Evolutionary conservation across 2,113 vertebrate species (phyloP).

Genomic region (Phylloscopus whistleri): DNA sequence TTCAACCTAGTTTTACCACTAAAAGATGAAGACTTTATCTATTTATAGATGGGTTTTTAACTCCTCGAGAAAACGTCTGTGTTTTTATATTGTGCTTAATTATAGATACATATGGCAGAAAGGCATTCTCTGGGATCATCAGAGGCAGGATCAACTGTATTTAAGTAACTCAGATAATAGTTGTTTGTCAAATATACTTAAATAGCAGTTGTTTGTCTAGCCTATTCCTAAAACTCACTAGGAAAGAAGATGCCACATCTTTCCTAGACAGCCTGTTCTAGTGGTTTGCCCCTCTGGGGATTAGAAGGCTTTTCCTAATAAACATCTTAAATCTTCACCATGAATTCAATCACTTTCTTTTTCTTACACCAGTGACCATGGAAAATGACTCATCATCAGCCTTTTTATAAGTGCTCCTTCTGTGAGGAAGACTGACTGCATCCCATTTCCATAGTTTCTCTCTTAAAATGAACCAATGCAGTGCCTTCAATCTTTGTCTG

Average conservation of each 20-base stretch:
- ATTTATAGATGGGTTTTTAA: constrained; percentile 26
- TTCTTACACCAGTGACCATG: not conserved
- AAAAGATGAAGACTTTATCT: constrained; percentile 23
- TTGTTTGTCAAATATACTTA: not conserved
- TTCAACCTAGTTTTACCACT: constrained; percentile 34
- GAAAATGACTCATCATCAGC: not conserved
- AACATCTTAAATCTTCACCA: not conserved
- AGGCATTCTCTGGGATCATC: not conserved
- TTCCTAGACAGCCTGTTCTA: not conserved
- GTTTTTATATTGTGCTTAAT: not conserved
- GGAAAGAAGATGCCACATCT: not conserved
- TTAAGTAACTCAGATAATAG: not conserved
- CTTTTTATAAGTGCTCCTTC: not conserved
- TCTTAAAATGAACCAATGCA: not conserved
- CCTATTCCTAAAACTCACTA: not conserved
- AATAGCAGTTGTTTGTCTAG: not conserved
- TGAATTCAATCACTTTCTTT: not conserved
- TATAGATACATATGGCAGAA: not conserved
- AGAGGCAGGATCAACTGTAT: not conserved
- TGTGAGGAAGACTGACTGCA: not conserved
- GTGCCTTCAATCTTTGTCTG: not conserved
- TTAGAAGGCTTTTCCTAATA: not conserved
- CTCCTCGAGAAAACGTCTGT: not conserved
- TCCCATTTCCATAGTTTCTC: not conserved
- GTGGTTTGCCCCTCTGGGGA: not conserved